Conservation (phyloP, 2,113 vertebrate genomes). For the Epinephelus lanceolatus region DNA sequence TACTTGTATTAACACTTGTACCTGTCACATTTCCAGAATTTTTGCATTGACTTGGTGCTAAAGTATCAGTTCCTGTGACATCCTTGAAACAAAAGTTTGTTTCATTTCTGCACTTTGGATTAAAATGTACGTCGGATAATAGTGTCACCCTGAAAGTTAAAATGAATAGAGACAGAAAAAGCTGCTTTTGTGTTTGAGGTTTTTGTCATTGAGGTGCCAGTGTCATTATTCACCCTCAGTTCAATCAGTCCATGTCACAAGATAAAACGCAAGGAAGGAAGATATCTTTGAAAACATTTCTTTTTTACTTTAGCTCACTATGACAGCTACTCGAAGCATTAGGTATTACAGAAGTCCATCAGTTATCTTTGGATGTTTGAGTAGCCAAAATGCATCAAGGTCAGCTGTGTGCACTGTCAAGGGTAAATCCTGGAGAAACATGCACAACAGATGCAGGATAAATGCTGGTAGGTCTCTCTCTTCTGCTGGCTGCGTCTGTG, state of each 20-base stretch:
- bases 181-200: neutral
- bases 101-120: neutral
- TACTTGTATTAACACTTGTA: no score
- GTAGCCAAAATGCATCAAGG: neutral
- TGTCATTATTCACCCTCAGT: neutral
- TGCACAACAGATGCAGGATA: conserved; percentile 18
- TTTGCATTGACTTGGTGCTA: no score
- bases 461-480: neutral
- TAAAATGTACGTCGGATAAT: neutral
- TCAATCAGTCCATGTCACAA: conserved; percentile 2
- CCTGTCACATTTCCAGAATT: no score
- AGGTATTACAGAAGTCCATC: neutral
- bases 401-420: neutral
- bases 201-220: neutral
- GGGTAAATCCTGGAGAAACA: conserved; percentile 7
- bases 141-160: neutral
- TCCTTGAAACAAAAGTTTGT: neutral
- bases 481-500: conserved; percentile 17
- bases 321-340: neutral
- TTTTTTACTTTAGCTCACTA: neutral
- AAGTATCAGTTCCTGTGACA: no score
- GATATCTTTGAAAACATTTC: neutral
- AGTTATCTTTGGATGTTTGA: neutral
- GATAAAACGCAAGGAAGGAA: neutral
- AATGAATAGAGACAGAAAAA: neutral